Conservation (phyloP, 2,113 vertebrate genomes). For the Percina caprodes region DNA sequence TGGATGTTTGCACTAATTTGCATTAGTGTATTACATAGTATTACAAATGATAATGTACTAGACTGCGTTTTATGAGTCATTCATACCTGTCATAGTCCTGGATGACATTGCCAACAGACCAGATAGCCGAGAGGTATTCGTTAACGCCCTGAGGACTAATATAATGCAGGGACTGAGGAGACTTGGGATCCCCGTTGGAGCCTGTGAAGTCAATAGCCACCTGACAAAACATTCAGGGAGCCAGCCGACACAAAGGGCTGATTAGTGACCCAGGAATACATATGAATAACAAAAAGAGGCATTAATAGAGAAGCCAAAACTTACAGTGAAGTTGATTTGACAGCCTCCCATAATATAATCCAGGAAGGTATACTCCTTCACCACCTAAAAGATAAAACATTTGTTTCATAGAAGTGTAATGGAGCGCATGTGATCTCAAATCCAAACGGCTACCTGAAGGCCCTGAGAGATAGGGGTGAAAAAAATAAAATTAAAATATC, state of each 20-base stretch:
- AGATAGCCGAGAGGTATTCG: slow-evolving; percentile 95
- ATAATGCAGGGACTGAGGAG: slow-evolving; percentile 93
- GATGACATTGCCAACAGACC: slow-evolving; percentile 95
- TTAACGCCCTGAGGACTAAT: slow-evolving; percentile 94
- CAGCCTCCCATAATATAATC: slow-evolving; percentile 99
- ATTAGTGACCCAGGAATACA: not conserved
- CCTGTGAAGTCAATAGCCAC: slow-evolving; percentile 97
- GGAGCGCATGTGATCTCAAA: not conserved
- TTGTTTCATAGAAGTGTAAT: not conserved
- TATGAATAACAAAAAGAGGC: not conserved
- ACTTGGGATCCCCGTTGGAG: slow-evolving; percentile 93
- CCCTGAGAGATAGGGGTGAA: too few relatives aligned
- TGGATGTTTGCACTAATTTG: not conserved
- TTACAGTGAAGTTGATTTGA: slow-evolving; percentile 97
- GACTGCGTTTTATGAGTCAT: not conserved
- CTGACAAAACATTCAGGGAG: slow-evolving; percentile 82
- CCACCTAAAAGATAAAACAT: slow-evolving; percentile 81
- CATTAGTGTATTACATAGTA: too few relatives aligned
- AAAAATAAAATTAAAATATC: too few relatives aligned
- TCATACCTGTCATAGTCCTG: slow-evolving; percentile 95
- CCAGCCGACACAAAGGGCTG: not conserved
- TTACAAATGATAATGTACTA: not conserved
- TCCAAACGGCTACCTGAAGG: too few relatives aligned
- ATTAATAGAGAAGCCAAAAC: slow-evolving; percentile 59
- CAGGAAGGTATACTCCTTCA: slow-evolving; percentile 93